Evolutionary conservation across 1,140 invertebrate species (phyloP), one percentile per base, ranked within the genome.

Genomic region (Trichonephila clavipes): DNA sequence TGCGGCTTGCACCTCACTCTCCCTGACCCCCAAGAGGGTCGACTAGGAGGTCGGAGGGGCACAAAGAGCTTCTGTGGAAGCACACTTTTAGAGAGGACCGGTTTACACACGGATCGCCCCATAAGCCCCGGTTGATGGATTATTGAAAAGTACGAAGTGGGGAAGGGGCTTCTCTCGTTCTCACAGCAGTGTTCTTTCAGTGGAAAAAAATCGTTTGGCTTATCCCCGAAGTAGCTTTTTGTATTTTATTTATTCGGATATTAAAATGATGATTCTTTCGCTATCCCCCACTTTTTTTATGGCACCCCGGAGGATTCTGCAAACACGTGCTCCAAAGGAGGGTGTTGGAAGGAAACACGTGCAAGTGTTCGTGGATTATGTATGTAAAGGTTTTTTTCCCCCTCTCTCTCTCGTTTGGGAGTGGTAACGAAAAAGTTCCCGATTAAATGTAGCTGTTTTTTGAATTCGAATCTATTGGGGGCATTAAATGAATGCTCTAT

Each of bases 111-210:
- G 14, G 69, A 6, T 16, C 10, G 14, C n/a, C 14, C 69, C 69
- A 10, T 72, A 34, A 72, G 28, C 24, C 69, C 69, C 69, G 10
- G 14, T 28, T 72, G 69, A 72, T 72, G 24, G 69, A 72, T 72
- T 72, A 72, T 72, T 72, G 69, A 72, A 72, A 72, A 72, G 69
- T 72, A 72, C 69, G 24, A 34, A 72, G 16, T 24, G 69, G 69
- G 69, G 69, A 72, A 28, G 28, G 69, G 16, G n/a, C 24, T 72
- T 14, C 69, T 28, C 69, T 34, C 28, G 28, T 72, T 72, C 69
- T 34, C 69, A 72, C 69, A 34, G 28, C 69, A 16, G 10, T 66
- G 21, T 24, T n/a, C 12, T 72, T 72, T 16, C 24, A 24, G 69
- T 14, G 69, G 1, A 12, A 69, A 69, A 24, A 69, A 40, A 72